Evolutionary conservation across 2,113 vertebrate species (phyloP).

Genomic region (Psephotus haematonotus): DNA sequence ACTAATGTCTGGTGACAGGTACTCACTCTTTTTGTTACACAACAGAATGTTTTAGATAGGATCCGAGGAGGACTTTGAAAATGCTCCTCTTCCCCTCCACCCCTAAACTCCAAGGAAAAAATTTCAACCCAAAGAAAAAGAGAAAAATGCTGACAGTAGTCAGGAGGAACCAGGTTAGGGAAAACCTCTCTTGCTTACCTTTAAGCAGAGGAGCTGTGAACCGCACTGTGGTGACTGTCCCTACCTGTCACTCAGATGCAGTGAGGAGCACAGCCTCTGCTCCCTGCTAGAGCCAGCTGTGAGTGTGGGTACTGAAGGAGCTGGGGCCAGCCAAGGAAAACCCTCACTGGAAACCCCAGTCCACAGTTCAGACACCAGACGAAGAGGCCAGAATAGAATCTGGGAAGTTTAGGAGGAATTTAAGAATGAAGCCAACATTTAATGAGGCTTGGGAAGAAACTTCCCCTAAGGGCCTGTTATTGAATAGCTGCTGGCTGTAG

Average conservation of each 20-base stretch:
- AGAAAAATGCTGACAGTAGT: neutral
- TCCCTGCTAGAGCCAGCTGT: neutral
- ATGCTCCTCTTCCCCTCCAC: too few relatives aligned
- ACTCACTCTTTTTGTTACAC: neutral
- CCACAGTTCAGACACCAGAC: neutral
- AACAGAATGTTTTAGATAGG: neutral
- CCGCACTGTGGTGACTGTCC: neutral
- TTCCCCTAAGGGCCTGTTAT: neutral
- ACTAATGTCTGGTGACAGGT: neutral
- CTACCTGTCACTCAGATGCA: rapidly evolving
- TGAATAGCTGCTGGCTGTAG: conserved; percentile 31
- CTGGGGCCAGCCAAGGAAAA: conserved; percentile 1
- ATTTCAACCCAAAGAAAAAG: neutral
- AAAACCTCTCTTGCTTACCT: neutral
- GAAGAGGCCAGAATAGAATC: neutral
- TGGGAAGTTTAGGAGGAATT: conserved; percentile 53
- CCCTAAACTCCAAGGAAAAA: neutral
- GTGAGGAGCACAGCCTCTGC: neutral
- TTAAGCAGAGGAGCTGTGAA: neutral
- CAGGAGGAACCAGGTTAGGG: neutral
- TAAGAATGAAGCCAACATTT: conserved; percentile 33
- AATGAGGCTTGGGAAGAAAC: conserved; percentile 51
- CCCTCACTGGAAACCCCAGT: neutral
- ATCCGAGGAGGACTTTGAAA: neutral
- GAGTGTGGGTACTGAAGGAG: neutral